Base-by-base conservation (phyloP, 2,888 invertebrate genomes). In the Heliconius sara region DNA sequence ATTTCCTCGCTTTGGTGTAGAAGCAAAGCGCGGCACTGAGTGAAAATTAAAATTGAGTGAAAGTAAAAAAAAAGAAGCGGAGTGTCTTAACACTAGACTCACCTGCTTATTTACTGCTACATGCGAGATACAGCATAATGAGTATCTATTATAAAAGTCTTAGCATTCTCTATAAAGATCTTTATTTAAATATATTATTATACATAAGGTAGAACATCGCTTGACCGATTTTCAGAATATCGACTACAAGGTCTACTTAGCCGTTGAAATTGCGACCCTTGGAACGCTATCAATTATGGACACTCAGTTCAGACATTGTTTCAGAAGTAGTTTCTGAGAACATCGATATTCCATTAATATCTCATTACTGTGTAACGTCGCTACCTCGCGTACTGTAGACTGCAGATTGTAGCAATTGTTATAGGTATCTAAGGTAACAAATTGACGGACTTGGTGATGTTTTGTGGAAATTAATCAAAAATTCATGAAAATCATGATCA, bases 291-390 rank as follows among this genome's bases (percentile, higher is more conserved):
- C 66, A 78, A 19, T 52, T 52, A 52, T 52, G 52, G 52, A 52
- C 52, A 52, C 52, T 52, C 34, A 72, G 76, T 66, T 80, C 34
- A 39, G 72, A 76, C 73, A 80, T 78, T 65, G 75, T 66, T 78
- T 76, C 67, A 63, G 72, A 65, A 70, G 71, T 57, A 78, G 76
- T 76, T 76, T 63, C 73, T 73, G 72, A 39, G 73, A 78, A 80
- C 80, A 77, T 77, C 77, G 77, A 77, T 79, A 78, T 78, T 70
- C 81, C 80, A 79, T 82, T 82, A 80, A 82, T 82, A 80, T 77
- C 76, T 70, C 78, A 72, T 81, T 77, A 79, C 77, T 66, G 57
- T 22, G 63, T 27, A 27, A 63, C 65, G 60, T 27, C 43, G 65
- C 19, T 75, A 27, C 43, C 43, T 68, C 72, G 30, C n/a, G 9